A percentile compares a stretch with the other conserved stretches of the same genome.
phyloP scores from a whole-genome alignment of 30 jellyfish, hydroid and myxozoan genomes.

The Morbakka virulenta region DNA sequence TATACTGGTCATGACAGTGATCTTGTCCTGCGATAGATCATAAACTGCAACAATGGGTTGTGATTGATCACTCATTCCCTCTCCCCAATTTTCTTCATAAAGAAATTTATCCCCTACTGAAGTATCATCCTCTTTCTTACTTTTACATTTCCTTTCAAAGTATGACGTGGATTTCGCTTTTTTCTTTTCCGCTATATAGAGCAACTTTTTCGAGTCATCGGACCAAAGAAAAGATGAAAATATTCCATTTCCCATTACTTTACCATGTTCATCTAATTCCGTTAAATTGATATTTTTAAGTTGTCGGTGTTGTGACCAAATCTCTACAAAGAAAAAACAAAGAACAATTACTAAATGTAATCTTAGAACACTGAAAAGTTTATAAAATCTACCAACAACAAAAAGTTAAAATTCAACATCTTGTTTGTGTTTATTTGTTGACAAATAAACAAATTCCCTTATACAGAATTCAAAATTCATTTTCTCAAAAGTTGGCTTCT shows the following conservation, averaged over 20 bases:
- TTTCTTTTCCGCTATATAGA: conserved; percentile 78
- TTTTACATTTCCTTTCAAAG: conserved; percentile 34
- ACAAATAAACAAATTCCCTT: too few relatives aligned
- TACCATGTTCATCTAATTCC: conserved; percentile 60
- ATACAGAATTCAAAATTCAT: too few relatives aligned
- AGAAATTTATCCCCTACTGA: conserved; percentile 59
- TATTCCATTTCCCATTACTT: conserved; percentile 45
- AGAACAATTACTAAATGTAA: too few relatives aligned
- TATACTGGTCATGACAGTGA: conserved; percentile 1
- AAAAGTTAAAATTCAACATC: too few relatives aligned
- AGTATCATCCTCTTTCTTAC: too few relatives aligned
- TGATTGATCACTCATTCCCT: conserved; percentile 21
- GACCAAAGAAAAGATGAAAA: conserved; percentile 75
- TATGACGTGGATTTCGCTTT: not conserved
- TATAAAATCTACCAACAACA: too few relatives aligned
- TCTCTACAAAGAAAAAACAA: too few relatives aligned
- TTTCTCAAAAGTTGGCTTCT: too few relatives aligned
- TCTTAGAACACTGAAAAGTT: too few relatives aligned
- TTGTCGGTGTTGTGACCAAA: too few relatives aligned
- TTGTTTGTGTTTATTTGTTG: too few relatives aligned
- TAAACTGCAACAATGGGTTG: conserved; percentile 32
- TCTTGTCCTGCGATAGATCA: not conserved
- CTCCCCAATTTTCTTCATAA: conserved; percentile 92
- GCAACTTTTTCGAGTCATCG: conserved; percentile 31
- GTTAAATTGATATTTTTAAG: conserved; percentile 47